phyloP scores from a whole-genome alignment of 2,888 invertebrate species.

The Chironomus riparius region DNA sequence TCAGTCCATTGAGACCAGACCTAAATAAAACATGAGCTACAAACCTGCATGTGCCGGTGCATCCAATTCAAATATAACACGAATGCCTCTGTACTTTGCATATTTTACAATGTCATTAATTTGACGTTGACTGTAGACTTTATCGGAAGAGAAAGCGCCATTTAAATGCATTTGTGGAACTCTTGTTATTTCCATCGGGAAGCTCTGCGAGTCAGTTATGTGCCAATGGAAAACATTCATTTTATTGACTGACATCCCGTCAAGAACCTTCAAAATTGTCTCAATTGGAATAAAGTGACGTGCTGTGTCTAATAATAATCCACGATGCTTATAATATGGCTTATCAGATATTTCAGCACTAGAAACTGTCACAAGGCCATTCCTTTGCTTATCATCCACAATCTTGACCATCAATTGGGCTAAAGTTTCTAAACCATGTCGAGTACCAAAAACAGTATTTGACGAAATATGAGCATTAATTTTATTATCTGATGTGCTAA shows the following conservation, averaged over 20 bases:
- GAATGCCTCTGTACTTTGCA: slow-evolving; percentile 69
- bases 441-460: slow-evolving; percentile 59
- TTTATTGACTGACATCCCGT: slow-evolving; percentile 81
- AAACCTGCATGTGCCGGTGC: slow-evolving; percentile 70
- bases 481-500: slow-evolving; percentile 36
- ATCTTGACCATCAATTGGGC: slow-evolving; percentile 52
- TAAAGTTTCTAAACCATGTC: slow-evolving; percentile 69
- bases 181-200: slow-evolving; percentile 70
- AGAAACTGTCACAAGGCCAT: slow-evolving; percentile 52
- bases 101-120: slow-evolving; percentile 61
- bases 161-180: slow-evolving; percentile 68
- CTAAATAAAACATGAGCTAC: too few relatives aligned
- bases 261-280: slow-evolving; percentile 60
- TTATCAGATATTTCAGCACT: slow-evolving; percentile 61
- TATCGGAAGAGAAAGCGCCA: slow-evolving; percentile 61
- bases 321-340: slow-evolving; percentile 76
- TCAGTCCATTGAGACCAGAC: too few relatives aligned
- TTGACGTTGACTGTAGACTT: slow-evolving; percentile 59
- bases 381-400: slow-evolving; percentile 35
- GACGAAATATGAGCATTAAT: slow-evolving; percentile 50
- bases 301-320: slow-evolving; percentile 78
- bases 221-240: slow-evolving; percentile 93
- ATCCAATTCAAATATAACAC: slow-evolving; percentile 81
- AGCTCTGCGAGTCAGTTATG: slow-evolving; percentile 83
- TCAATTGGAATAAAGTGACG: slow-evolving; percentile 73